Conservation (phyloP, 2,113 vertebrate genomes). For the Eulemur rufifrons region DNA sequence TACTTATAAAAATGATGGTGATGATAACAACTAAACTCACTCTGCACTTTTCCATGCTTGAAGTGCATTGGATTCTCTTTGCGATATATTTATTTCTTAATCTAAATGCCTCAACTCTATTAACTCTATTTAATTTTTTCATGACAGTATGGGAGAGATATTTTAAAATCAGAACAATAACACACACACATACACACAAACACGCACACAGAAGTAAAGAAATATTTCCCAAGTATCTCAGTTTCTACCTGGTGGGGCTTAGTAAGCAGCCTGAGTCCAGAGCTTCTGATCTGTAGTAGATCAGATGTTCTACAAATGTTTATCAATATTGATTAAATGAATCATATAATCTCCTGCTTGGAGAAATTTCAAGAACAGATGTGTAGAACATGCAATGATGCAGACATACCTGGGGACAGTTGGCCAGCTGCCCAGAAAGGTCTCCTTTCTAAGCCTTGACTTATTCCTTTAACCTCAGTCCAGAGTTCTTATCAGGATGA, state of each 20-base stretch:
- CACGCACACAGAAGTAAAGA: neutral
- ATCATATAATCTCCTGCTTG: neutral
- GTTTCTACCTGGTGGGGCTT: neutral
- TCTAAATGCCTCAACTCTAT: neutral
- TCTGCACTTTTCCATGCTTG: neutral
- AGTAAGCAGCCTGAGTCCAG: neutral
- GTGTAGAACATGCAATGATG: neutral
- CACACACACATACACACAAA: neutral
- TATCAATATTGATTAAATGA: slow-evolving; percentile 54
- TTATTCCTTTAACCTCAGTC: slow-evolving; percentile 29
- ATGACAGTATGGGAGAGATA: neutral
- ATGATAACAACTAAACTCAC: neutral
- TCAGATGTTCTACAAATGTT: neutral
- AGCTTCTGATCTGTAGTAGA: neutral
- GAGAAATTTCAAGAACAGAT: slow-evolving; percentile 46
- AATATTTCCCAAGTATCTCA: neutral
- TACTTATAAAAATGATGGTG: neutral
- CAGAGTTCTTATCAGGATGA: slow-evolving; percentile 15
- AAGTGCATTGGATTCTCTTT: neutral
- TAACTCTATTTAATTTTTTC: neutral
- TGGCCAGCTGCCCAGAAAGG: slow-evolving; percentile 25
- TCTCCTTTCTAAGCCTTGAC: neutral
- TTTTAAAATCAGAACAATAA: neutral
- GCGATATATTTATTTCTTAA: neutral
- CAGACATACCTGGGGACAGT: neutral